A percentile compares a stretch with the other conserved stretches of the same genome.
These are phyloP conservation scores for Pachyseris speciosa DNA, from an alignment of 64 coral and sea anemone species.

Conservation along the genomic window DNA sequence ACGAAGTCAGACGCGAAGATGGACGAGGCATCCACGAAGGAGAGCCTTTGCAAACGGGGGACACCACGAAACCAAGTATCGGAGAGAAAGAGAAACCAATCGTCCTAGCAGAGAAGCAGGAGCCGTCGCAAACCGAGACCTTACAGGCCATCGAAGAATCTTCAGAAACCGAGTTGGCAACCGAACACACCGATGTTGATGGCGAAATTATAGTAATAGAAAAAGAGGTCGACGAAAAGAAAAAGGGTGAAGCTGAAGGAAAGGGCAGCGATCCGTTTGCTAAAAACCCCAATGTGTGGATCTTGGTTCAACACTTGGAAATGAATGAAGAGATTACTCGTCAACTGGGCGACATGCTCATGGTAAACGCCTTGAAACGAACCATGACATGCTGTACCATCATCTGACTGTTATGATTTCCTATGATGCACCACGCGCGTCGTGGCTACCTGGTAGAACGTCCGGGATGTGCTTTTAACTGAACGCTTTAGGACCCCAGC, in stretches of 20 bases:
- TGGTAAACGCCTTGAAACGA: not conserved
- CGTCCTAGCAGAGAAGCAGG: not conserved
- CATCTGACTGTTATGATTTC: not conserved
- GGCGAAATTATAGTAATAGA: not conserved
- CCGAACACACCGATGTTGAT: not conserved
- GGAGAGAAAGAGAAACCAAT: not conserved
- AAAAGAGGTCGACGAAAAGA: not conserved
- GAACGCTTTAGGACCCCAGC: not conserved
- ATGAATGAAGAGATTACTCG: not conserved
- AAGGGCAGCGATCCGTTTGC: not conserved
- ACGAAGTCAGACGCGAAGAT: not conserved
- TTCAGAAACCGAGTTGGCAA: not conserved
- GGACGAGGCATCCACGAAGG: not conserved
- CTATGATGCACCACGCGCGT: too few relatives aligned
- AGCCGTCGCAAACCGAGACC: not conserved
- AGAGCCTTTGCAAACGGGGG: not conserved
- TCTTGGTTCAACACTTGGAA: slow-evolving; percentile 15
- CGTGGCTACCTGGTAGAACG: too few relatives aligned
- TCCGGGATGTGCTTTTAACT: not conserved
- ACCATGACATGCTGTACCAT: not conserved
- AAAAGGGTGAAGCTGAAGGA: not conserved
- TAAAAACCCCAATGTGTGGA: not conserved
- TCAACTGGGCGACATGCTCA: not conserved
- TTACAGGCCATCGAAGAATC: not conserved
- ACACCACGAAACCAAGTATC: not conserved